Conservation (phyloP, 2,888 invertebrate genomes). For the Eucera pruinosa region DNA sequence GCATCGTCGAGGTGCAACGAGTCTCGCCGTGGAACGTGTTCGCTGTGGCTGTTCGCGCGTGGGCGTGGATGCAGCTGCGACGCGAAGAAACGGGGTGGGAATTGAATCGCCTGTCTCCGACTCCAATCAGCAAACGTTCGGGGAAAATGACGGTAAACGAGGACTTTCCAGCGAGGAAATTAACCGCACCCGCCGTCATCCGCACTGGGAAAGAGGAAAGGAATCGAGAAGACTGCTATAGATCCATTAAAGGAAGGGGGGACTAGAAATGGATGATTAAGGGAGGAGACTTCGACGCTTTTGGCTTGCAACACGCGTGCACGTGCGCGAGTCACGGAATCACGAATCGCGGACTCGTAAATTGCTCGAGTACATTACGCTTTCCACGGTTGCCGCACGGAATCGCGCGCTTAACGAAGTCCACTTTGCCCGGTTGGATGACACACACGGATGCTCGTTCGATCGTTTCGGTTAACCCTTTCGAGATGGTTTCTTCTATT, state of each 20-base stretch:
- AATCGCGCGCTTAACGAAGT: slow-evolving; percentile 1
- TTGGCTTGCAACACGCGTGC: slow-evolving; percentile 22
- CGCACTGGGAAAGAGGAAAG: not conserved
- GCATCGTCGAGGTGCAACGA: not conserved
- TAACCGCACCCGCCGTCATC: slow-evolving; percentile 37
- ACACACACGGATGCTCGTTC: not conserved
- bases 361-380: slow-evolving; percentile 9
- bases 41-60: slow-evolving; percentile 2
- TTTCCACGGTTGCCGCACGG: not conserved
- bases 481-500: not conserved
- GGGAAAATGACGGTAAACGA: slow-evolving; percentile 62
- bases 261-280: slow-evolving; percentile 51
- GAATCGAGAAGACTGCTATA: not conserved
- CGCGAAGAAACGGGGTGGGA: slow-evolving; percentile 20
- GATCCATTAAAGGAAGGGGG: not conserved
- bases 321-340: slow-evolving; percentile 1
- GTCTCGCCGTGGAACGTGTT: not conserved
- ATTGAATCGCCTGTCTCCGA: slow-evolving; percentile 27
- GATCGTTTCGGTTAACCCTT: slow-evolving; percentile 9
- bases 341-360: slow-evolving; percentile 27
- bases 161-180: slow-evolving; percentile 42
- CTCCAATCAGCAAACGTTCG: slow-evolving; percentile 56
- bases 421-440: no score
- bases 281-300: slow-evolving; percentile 29
- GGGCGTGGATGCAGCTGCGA: slow-evolving; percentile 59